A percentile compares a stretch with the other conserved stretches of the same genome.
Evolutionary conservation across 2,797 vertebrate genomes (phyloP).

Genomic region (Saxicola maurus): DNA sequence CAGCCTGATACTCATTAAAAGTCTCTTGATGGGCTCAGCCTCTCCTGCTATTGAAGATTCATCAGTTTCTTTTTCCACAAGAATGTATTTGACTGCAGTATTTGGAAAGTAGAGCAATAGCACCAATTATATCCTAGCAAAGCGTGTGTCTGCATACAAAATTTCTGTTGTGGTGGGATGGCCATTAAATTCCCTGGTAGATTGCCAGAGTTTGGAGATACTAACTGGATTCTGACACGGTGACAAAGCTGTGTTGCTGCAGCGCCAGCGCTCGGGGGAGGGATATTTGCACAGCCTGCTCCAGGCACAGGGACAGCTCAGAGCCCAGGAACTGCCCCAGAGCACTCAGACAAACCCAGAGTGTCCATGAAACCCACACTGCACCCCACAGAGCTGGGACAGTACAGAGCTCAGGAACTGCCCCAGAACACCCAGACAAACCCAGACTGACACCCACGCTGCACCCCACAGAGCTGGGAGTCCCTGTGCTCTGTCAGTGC

Average conservation of each 20-base stretch:
- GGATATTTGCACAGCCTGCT: not conserved
- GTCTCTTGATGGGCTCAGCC: not conserved
- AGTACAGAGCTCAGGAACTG: not conserved
- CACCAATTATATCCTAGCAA: conserved; percentile 1
- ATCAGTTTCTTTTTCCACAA: not conserved
- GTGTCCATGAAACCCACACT: too few relatives aligned
- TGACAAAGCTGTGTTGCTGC: not conserved
- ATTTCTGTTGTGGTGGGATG: not conserved
- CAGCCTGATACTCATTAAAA: not conserved
- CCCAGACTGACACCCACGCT: accelerated
- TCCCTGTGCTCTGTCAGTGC: not conserved
- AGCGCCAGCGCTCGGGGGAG: not conserved
- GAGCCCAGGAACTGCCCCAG: too few relatives aligned
- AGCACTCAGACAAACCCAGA: too few relatives aligned
- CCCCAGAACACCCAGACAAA: too few relatives aligned
- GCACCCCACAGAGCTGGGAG: not conserved
- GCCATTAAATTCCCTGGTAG: not conserved
- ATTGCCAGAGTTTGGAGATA: not conserved
- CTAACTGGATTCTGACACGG: not conserved
- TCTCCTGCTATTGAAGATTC: not conserved
- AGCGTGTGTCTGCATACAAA: not conserved
- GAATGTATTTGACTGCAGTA: not conserved
- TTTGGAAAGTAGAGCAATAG: conserved; percentile 30
- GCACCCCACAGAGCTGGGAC: not conserved
- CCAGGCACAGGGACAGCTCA: not conserved